Conservation (phyloP, 2,797 vertebrate genomes). For the Pteronotus mesoamericanus region DNA sequence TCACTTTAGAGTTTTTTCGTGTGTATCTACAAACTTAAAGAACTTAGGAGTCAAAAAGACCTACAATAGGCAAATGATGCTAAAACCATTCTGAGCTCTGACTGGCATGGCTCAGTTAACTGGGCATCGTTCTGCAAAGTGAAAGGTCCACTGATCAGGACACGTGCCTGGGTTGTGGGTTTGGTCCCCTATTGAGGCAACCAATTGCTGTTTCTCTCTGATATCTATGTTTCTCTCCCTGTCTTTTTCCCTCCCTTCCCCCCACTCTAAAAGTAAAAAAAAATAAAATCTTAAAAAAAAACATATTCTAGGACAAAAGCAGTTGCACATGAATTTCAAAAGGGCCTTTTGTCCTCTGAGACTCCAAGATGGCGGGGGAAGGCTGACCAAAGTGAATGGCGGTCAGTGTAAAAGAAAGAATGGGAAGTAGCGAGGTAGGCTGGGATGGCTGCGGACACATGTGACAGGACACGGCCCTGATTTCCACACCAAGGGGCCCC, state of each 20-base stretch:
- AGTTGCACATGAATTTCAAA: background rate
- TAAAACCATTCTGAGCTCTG: background rate
- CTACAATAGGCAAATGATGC: background rate
- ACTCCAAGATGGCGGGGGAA: background rate
- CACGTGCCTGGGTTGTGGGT: too few relatives aligned
- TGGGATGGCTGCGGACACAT: fast-evolving
- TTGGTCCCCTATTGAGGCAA: too few relatives aligned
- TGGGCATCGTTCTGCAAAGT: too few relatives aligned
- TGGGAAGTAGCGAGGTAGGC: background rate
- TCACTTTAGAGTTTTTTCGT: background rate
- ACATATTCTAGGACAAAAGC: background rate
- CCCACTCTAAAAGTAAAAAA: too few relatives aligned
- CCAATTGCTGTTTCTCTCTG: too few relatives aligned
- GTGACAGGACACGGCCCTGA: background rate
- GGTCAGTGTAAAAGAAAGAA: background rate
- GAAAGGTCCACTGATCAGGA: too few relatives aligned
- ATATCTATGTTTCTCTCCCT: too few relatives aligned
- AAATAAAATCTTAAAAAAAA: too few relatives aligned
- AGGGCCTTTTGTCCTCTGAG: background rate
- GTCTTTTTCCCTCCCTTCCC: too few relatives aligned
- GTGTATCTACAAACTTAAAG: background rate
- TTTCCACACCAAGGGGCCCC: background rate
- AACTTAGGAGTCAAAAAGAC: background rate
- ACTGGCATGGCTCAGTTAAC: too few relatives aligned
- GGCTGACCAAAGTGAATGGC: background rate